phyloP scores from a whole-genome alignment of 2,888 invertebrate genomes.

The Tinea pellionella region DNA sequence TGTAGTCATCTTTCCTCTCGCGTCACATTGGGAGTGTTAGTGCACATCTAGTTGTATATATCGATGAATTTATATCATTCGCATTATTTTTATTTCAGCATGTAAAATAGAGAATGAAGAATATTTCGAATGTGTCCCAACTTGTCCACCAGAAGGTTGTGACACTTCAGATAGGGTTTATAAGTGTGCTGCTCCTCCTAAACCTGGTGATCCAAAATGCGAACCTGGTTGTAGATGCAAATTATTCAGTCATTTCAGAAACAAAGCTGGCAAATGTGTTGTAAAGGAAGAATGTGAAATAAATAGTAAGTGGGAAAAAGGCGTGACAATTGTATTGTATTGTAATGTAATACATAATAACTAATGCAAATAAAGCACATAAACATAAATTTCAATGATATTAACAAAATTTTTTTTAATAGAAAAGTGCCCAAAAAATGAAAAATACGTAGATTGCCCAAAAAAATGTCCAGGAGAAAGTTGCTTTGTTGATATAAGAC shows the following conservation, averaged over 20 bases:
- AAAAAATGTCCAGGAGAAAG: neutral
- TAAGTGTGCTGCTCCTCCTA: slow-evolving; percentile 1
- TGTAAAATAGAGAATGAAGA: slow-evolving; percentile 1
- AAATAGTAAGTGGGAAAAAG: neutral
- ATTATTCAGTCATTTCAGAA: slow-evolving; percentile 12
- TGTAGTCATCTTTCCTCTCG: too few relatives aligned
- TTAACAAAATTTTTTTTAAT: too few relatives aligned
- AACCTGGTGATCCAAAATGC: slow-evolving; percentile 6
- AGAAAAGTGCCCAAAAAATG: neutral
- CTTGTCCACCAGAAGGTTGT: slow-evolving; percentile 11
- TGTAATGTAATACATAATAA: too few relatives aligned
- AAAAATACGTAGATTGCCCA: neutral
- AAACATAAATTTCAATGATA: too few relatives aligned
- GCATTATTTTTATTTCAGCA: too few relatives aligned
- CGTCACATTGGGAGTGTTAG: too few relatives aligned
- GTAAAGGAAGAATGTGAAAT: slow-evolving; percentile 17
- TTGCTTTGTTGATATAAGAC: neutral
- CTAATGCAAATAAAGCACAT: too few relatives aligned
- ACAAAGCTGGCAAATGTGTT: slow-evolving; percentile 18
- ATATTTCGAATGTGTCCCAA: neutral
- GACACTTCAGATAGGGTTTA: neutral
- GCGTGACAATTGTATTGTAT: too few relatives aligned
- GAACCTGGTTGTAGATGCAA: slow-evolving; percentile 2
- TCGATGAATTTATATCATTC: too few relatives aligned
- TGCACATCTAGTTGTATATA: too few relatives aligned